Evolutionary conservation across 2,113 vertebrate genomes (phyloP).

Genomic region (Gnathonemus echidnorhynchus): DNA sequence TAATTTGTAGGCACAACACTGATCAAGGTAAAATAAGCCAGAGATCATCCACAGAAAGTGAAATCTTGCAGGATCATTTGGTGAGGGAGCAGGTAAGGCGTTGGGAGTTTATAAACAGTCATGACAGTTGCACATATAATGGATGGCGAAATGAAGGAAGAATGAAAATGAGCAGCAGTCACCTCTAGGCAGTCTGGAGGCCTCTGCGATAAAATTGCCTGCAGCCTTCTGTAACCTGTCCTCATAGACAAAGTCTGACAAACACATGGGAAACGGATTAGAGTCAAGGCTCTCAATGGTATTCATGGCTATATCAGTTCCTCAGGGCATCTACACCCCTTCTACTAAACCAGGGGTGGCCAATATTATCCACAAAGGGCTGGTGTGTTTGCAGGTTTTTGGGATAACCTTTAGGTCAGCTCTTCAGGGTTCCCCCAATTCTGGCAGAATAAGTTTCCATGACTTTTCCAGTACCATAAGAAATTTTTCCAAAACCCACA

Average conservation of each 20-base stretch:
- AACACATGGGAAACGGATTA: background rate
- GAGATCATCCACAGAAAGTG: background rate
- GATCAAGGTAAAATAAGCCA: background rate
- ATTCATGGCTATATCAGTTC: background rate
- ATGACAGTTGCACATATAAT: background rate
- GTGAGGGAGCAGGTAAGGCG: background rate
- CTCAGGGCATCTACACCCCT: background rate
- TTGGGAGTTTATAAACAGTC: background rate
- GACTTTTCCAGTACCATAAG: too few species aligned
- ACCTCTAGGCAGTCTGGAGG: constrained; percentile 63
- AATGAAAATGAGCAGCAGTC: constrained; percentile 28
- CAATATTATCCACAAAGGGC: too few species aligned
- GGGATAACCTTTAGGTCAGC: too few species aligned
- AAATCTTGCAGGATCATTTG: background rate
- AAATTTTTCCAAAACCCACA: too few species aligned
- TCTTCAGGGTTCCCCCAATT: too few species aligned
- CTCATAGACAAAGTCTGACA: constrained; percentile 52
- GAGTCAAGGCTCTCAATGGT: background rate
- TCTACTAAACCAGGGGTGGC: background rate
- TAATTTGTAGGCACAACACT: background rate
- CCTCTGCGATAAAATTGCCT: constrained; percentile 55
- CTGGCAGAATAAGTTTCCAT: too few species aligned
- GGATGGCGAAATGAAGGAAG: background rate
- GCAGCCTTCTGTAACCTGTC: constrained; percentile 51
- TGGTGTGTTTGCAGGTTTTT: background rate